Percentiles rank a stretch among this genome's conserved stretches.
Evolutionary conservation across 2,113 vertebrate genomes (phyloP).

Genomic region (Hydrochoerus hydrochaeris): DNA sequence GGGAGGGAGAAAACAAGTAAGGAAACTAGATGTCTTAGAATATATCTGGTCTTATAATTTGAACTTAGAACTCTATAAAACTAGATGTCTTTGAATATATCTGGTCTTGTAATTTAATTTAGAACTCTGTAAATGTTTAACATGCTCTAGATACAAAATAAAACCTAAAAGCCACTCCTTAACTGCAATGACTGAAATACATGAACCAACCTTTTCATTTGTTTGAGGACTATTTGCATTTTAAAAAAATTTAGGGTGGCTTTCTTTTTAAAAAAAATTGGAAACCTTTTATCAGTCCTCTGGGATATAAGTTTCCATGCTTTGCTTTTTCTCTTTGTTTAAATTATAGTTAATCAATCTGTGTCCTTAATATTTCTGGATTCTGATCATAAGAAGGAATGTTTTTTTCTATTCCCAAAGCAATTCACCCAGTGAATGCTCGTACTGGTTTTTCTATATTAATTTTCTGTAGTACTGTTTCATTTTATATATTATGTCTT

Average conservation of each 20-base stretch:
- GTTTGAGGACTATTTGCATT: not conserved
- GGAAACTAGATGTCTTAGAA: not conserved
- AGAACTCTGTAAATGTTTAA: not conserved
- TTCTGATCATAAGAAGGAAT: not conserved
- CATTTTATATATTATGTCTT: not conserved
- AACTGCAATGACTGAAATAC: not conserved
- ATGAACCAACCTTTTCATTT: not conserved
- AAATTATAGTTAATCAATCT: not conserved
- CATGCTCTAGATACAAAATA: not conserved
- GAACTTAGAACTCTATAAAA: not conserved
- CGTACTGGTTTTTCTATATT: not conserved
- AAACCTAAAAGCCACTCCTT: not conserved
- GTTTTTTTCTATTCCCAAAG: not conserved
- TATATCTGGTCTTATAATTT: not conserved
- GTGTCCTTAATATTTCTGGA: not conserved
- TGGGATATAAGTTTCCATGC: not conserved
- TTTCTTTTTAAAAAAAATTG: not conserved
- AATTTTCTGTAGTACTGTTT: not conserved
- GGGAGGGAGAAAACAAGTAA: not conserved
- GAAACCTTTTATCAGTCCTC: not conserved
- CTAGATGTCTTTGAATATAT: not conserved
- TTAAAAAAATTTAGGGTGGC: not conserved
- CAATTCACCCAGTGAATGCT: not conserved
- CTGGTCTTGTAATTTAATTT: not conserved
- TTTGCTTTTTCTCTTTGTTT: slow-evolving; percentile 11